Base-by-base conservation (phyloP, 2,888 invertebrate species). In the Limnephilus lunatus region DNA sequence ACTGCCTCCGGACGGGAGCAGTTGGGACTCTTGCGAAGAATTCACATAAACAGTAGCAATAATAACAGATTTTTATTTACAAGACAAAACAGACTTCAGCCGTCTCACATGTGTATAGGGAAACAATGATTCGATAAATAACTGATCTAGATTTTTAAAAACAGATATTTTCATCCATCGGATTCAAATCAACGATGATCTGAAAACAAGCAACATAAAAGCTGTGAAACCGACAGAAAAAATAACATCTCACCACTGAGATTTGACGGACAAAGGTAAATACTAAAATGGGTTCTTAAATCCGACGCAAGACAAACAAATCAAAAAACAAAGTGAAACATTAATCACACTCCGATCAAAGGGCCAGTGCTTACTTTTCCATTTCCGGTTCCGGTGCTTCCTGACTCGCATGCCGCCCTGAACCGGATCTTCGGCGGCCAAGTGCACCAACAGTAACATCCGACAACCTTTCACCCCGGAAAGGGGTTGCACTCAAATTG, bases 321-420 rank as follows among this genome's bases (percentile, higher is more conserved):
- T 68, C 68, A 68, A 25, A 39, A 68, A 68, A 68, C 25, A 25
- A n/a, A 68, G 25, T n/a, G 68, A 68, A 68, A 25, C 68, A 25
- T 68, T 19, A 68, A 25, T 68, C 19, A 68, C 25, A 25, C 31
- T 31, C 3, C 44, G 86, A 86, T 86, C 87, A 87, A 87, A 87
- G 87, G 87, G 53, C 53, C 48, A 32, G 31, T 85, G 82, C 91
- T 91, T 91, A 91, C 91, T 91, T 83, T 91, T 91, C 91, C 91
- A 91, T 91, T 91, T 91, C 91, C 91, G 89, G 81, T 91, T 91
- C 39, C 91, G 86, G 53, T 91, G 91, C 48, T 91, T 91, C 89
- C 88, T 89, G 82, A 89, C 91, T 32, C 91, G 88, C 91, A 91
- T 91, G 48, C 91, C 91, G 86, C 91, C 91, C 85, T 53, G 48